phyloP scores from a whole-genome alignment of 2,113 vertebrate species.

The Aspiorhynchus laticeps region DNA sequence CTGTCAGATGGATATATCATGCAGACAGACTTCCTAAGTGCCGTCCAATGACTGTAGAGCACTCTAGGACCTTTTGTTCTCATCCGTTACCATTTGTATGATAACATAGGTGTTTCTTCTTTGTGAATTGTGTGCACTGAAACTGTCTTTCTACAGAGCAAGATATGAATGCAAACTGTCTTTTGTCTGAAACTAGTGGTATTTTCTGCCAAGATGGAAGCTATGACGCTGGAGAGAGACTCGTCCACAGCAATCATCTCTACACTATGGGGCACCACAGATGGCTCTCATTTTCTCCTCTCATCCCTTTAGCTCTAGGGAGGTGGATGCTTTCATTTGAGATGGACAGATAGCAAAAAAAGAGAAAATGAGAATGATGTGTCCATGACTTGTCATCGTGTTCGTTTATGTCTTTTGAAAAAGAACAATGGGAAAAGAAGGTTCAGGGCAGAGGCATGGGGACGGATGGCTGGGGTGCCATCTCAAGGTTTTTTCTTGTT shows the following conservation, averaged over 20 bases:
- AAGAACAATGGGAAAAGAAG: background rate
- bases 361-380: background rate
- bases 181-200: slow-evolving; percentile 1
- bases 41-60: background rate
- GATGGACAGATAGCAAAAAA: background rate
- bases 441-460: background rate
- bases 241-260: slow-evolving; percentile 51
- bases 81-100: background rate
- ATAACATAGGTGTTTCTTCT: background rate
- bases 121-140: background rate
- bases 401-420: slow-evolving; percentile 21
- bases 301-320: slow-evolving; percentile 24
- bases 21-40: slow-evolving; percentile 5
- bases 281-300: slow-evolving; percentile 54
- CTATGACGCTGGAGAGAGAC: background rate
- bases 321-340: background rate
- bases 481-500: slow-evolving; percentile 23
- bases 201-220: slow-evolving; percentile 17
- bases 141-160: background rate
- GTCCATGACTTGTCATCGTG: slow-evolving; percentile 5
- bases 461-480: background rate
- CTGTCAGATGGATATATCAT: background rate
- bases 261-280: slow-evolving; percentile 58
- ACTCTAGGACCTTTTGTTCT: slow-evolving; percentile 10
- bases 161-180: background rate